Percentiles rank a stretch among this genome's conserved stretches.
Evolutionary conservation across 2,797 vertebrate genomes (phyloP).

Genomic region (Anomalospiza imberbis): DNA sequence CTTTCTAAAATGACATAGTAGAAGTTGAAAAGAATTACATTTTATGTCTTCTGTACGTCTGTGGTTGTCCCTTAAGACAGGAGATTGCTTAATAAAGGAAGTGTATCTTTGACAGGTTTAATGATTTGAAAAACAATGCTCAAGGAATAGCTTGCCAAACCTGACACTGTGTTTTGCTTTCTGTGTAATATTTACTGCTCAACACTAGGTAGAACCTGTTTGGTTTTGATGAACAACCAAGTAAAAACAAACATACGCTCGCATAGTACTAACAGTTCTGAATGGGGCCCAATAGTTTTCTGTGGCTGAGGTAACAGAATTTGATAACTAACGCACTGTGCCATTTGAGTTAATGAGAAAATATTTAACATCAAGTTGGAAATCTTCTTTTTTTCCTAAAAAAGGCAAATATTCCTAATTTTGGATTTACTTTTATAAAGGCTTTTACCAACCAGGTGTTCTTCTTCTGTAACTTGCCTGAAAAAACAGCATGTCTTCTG

Average conservation of each 20-base stretch:
- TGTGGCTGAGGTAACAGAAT: slow-evolving; percentile 46
- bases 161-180: slow-evolving; percentile 40
- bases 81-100: slow-evolving; percentile 21
- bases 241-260: slow-evolving; percentile 3
- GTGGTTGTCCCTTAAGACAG: slow-evolving; percentile 24
- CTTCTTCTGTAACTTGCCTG: slow-evolving; percentile 45
- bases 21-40: not conserved
- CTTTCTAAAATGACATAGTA: slow-evolving; percentile 25
- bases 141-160: slow-evolving; percentile 38
- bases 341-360: slow-evolving; percentile 41
- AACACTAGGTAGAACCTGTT: slow-evolving; percentile 17
- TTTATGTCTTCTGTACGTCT: not conserved
- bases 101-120: slow-evolving; percentile 31
- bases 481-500: slow-evolving; percentile 48
- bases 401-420: slow-evolving; percentile 6
- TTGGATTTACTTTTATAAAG: not conserved
- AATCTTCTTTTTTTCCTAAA: slow-evolving; percentile 19
- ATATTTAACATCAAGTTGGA: slow-evolving; percentile 6
- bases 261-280: slow-evolving; percentile 37
- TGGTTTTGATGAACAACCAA: slow-evolving; percentile 42
- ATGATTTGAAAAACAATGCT: slow-evolving; percentile 30
- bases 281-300: not conserved
- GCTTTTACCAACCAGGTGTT: not conserved
- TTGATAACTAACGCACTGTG: slow-evolving; percentile 39
- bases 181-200: slow-evolving; percentile 21